phyloP scores from a whole-genome alignment of 2,888 invertebrate species.

The Cryptosula pallasiana region DNA sequence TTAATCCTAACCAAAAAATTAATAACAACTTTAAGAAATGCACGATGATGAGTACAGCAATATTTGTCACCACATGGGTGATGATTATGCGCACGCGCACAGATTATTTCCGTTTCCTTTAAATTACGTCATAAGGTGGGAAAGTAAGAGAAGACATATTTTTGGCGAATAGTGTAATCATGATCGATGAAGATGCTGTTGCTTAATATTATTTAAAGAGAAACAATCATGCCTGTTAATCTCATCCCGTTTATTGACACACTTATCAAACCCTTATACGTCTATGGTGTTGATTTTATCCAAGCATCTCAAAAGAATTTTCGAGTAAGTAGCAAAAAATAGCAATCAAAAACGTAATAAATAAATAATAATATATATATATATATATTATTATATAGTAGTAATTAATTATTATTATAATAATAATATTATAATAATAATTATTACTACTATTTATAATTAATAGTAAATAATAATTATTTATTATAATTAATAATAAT shows the following conservation, averaged over 20 bases:
- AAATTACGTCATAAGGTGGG: not conserved
- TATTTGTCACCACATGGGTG: not conserved
- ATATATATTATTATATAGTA: not conserved
- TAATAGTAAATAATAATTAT: no score
- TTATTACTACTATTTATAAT: no score
- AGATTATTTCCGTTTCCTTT: not conserved
- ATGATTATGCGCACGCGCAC: not conserved
- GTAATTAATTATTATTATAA: not conserved
- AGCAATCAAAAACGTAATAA: not conserved
- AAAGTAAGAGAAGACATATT: not conserved
- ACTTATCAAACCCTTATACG: slow-evolving; percentile 7
- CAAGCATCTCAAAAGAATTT: slow-evolving; percentile 21
- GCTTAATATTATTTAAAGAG: no score
- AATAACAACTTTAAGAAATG: no score
- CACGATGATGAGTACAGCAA: no score
- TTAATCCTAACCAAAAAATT: no score
- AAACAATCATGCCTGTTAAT: not conserved
- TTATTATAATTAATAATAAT: no score
- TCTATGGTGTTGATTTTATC: slow-evolving; percentile 8
- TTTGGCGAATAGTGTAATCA: no score
- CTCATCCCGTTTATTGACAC: slow-evolving; percentile 12
- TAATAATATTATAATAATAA: no score
- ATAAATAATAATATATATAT: not conserved
- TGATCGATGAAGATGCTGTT: no score
- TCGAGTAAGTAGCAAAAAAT: not conserved